Percentiles rank a stretch among this genome's conserved stretches.
phyloP scores from a whole-genome alignment of 2,113 vertebrate genomes.

The Lycaon pictus region DNA sequence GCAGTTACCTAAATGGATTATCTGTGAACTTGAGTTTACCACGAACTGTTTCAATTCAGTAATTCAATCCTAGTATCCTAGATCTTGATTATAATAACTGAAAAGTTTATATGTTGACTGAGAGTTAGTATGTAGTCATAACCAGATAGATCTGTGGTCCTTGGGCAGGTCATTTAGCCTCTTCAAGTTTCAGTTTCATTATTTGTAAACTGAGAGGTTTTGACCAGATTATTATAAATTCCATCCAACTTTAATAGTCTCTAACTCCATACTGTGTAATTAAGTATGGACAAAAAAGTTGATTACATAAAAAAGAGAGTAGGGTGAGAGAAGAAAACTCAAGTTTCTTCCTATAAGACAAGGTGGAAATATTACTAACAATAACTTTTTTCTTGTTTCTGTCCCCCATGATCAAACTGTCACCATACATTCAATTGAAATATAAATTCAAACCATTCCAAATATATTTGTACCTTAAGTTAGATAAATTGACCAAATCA shows the following conservation, averaged over 20 bases:
- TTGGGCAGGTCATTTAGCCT: not conserved
- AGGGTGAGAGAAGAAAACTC: not conserved
- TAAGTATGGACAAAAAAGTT: slow-evolving; percentile 25
- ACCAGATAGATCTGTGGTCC: not conserved
- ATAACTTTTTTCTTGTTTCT: slow-evolving; percentile 5
- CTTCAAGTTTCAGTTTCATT: not conserved
- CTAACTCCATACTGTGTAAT: not conserved
- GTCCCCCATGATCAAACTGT: slow-evolving; percentile 28
- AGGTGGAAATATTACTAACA: not conserved
- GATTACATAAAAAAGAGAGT: not conserved
- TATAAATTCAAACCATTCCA: slow-evolving; percentile 32
- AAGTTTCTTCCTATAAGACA: not conserved
- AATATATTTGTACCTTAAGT: not conserved
- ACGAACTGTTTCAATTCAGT: not conserved
- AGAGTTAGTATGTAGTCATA: not conserved
- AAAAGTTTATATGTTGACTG: not conserved
- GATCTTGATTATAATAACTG: not conserved
- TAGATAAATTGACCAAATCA: slow-evolving; percentile 40
- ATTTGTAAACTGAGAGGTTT: slow-evolving; percentile 50
- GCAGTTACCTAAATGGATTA: not conserved
- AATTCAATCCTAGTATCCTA: not conserved
- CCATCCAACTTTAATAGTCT: not conserved
- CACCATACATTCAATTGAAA: not conserved
- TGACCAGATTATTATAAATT: slow-evolving; percentile 27
- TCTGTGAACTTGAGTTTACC: not conserved